Conservation (phyloP, 2,888 invertebrate genomes). For the Acleris laterana region DNA sequence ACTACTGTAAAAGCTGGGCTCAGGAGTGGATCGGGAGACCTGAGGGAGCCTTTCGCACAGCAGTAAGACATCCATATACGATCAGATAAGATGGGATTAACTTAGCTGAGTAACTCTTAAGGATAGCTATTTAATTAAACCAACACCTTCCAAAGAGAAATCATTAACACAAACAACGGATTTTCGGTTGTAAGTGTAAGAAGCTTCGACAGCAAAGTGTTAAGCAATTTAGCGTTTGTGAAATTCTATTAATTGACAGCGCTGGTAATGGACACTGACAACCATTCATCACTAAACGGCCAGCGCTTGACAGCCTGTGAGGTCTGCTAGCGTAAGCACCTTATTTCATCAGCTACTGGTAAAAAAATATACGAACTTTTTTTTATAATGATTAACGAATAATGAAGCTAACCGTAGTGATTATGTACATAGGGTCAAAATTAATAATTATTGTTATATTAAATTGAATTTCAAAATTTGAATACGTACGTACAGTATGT, state of each 20-base stretch:
- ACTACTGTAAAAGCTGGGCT: no score
- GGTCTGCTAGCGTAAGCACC: conserved; percentile 39
- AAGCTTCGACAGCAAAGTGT: conserved; percentile 42
- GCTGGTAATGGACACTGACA: conserved; percentile 57
- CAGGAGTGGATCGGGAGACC: no score
- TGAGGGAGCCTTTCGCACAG: no score
- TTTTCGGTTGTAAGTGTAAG: conserved; percentile 9
- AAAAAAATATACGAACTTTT: background rate
- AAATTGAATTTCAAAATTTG: no score
- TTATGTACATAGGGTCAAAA: no score
- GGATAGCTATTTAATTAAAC: no score
- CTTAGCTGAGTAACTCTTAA: no score
- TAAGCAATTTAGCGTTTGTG: conserved; percentile 58
- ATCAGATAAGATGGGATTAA: no score
- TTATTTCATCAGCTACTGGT: conserved; percentile 24
- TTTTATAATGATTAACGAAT: background rate
- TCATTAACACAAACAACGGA: background rate
- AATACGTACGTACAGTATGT: no score
- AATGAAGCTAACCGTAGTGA: background rate
- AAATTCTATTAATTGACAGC: conserved; percentile 54
- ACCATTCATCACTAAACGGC: conserved; percentile 60
- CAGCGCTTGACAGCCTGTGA: conserved; percentile 45
- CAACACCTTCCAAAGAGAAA: background rate
- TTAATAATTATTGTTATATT: no score
- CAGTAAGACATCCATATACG: no score